Evolutionary conservation across 1,140 invertebrate genomes (phyloP), one percentile per base, ranked within the genome.

Genomic region (Panagrolaimus sp.): DNA sequence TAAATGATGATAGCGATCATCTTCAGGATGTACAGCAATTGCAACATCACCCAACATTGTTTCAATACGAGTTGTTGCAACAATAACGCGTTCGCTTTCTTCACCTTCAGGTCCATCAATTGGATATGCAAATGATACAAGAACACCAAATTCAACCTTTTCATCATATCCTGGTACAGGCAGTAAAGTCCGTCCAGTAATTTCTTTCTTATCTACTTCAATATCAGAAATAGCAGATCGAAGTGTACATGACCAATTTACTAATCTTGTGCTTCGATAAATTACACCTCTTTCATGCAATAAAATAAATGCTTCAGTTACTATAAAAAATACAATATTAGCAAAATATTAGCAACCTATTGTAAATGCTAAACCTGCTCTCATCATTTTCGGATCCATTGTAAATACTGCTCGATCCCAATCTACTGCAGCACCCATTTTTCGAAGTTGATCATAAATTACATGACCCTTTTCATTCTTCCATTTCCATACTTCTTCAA

Each of bases 1-100:
- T 0, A 84, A 78, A 66, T 87, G 80, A 71, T 83, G 84, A 75
- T 87, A 88, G 26, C 88, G 85, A 4, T 82, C 74, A 85, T 98
- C 94, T 32, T 91, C 87, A 7, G 96, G 95, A 87, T 99, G 91
- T 0, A 99, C 93, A 62, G 94, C 94, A n/a, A 99, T 89, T 12
- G 93, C 96, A 0, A 92, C 91, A 85, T 99, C 96, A 14, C 94
- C 96, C 0, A 99, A 85, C 94, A 98, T 98, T 0, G 96, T 98
- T 87, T 98, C 95, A 38, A 97, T 88, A 83, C 94, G 89, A 15
- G 96, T 98, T 6, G 96, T 99, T 3, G 95, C 94, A 26, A 98
- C 93, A 67, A 93, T 86, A 63, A 98, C 87, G 2, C 32, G 32
- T 38, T 38, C 32, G 7, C 32, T 38, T 38, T 38, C 32, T 85